These are phyloP conservation scores for Lycocorax pyrrhopterus DNA, from an alignment of 2,113 vertebrate species.

Conservation along the genomic window DNA sequence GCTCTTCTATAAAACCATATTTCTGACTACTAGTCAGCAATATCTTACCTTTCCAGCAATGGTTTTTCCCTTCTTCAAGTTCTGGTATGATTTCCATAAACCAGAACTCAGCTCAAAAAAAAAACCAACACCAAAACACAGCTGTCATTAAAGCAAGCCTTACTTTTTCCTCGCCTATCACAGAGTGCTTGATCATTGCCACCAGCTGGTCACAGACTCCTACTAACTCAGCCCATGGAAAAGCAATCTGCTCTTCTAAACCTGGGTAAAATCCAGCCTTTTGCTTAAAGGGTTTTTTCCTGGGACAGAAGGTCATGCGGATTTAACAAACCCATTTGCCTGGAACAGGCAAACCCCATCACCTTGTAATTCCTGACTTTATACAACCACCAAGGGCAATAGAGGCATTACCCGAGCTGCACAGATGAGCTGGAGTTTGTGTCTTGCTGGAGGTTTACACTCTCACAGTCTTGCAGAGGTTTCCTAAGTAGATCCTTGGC, in stretches of 20 bases:
- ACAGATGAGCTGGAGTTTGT: not conserved
- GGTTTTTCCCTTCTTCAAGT: not conserved
- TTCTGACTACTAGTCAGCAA: not conserved
- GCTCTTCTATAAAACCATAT: accelerated
- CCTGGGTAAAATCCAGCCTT: not conserved
- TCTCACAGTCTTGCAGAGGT: not conserved
- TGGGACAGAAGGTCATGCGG: not conserved
- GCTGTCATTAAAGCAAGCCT: not conserved
- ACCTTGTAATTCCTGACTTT: not conserved
- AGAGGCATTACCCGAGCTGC: not conserved
- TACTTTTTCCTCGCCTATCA: not conserved
- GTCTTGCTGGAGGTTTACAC: not conserved
- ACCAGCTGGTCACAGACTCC: not conserved
- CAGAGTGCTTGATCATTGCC: not conserved
- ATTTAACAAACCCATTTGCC: not conserved
- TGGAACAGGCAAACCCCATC: not conserved
- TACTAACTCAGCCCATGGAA: not conserved
- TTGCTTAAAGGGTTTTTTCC: not conserved
- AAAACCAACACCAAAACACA: not conserved
- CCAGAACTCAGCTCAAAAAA: not conserved
- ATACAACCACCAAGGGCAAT: not conserved
- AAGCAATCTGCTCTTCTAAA: not conserved
- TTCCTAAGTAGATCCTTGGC: not conserved
- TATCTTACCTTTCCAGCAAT: not conserved
- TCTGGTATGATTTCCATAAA: not conserved